These are phyloP conservation scores for Gila orcuttii DNA, from an alignment of 2,113 vertebrate species.

Conservation along the genomic window DNA sequence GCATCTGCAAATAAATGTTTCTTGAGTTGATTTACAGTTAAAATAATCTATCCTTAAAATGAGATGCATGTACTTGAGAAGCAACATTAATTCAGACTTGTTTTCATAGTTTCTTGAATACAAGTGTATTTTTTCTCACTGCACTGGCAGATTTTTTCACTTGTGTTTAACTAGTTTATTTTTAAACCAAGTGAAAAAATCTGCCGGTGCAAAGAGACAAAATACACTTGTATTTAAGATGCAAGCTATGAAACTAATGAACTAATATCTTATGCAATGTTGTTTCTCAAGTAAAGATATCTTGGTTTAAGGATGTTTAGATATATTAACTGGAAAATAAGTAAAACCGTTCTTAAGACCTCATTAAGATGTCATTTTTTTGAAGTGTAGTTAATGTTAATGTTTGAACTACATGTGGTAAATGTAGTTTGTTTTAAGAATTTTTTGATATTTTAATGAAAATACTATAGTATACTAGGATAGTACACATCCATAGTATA, in stretches of 20 bases:
- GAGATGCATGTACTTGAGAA: background rate
- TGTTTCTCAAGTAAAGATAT: background rate
- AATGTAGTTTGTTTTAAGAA: background rate
- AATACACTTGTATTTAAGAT: background rate
- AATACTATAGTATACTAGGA: background rate
- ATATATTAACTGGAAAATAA: background rate
- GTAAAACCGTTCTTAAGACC: background rate
- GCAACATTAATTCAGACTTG: background rate
- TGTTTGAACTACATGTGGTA: background rate
- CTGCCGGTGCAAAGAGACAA: background rate
- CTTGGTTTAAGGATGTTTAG: background rate
- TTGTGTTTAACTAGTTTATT: background rate
- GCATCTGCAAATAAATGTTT: background rate
- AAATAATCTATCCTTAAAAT: background rate
- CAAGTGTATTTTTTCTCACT: background rate
- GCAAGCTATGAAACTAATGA: background rate
- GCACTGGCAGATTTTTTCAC: background rate
- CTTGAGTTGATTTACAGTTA: background rate
- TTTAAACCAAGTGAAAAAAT: background rate
- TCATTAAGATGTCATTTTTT: background rate
- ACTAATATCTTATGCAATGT: background rate
- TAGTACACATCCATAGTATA: no score
- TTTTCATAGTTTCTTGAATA: background rate
- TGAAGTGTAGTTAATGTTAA: background rate
- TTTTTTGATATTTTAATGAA: background rate